Base-by-base conservation (phyloP, 2,888 invertebrate species). In the Spisula subtruncata region DNA sequence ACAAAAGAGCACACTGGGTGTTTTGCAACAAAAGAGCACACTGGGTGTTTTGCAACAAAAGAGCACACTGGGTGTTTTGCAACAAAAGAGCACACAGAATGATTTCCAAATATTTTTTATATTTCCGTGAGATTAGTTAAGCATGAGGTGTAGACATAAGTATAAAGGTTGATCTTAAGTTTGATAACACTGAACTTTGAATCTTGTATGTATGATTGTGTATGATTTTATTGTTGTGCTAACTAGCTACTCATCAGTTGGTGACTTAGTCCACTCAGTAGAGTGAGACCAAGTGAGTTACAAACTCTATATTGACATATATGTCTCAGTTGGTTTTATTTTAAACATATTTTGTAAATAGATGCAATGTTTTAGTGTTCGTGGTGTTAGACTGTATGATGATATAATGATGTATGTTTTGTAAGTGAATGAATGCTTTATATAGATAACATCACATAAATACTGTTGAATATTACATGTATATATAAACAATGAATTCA, bases 321-420 rank as follows among this genome's bases (percentile, higher is more conserved):
- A 18, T 84, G 84, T 84, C 84, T 84, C 84, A 75, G 71, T 35
- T 29, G n/a, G 84, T 41, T 32, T 8, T 0, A 29, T 75, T 71
- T 75, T 84, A 84, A 75, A n/a, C 71, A 75, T 48, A 41, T 75
- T 5, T 84, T 84, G 84, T 84, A 84, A 71, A 84, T 84, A 84
- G 75, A 84, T 84, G 51, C 48, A 75, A 83, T 75, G 48, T 75
- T 75, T 51, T 41, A 75, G n/a, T 71, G 51, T 84, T 51, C 51
- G 46, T 84, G 48, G n/a, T 81, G 35, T 81, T n/a, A n/a, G n/a
- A n/a, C 2, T 35, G 81, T 81, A 79, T 1, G 41, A 35, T 20
- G 41, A 35, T 79, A 35, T 41, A 79, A n/a, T 35, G 14, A n/a
- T 46, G 48, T 81, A 51, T 81, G 46, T 51, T 46, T 75, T 75